Conservation (phyloP, 2,888 invertebrate species). For the Druceiella hillmani region DNA sequence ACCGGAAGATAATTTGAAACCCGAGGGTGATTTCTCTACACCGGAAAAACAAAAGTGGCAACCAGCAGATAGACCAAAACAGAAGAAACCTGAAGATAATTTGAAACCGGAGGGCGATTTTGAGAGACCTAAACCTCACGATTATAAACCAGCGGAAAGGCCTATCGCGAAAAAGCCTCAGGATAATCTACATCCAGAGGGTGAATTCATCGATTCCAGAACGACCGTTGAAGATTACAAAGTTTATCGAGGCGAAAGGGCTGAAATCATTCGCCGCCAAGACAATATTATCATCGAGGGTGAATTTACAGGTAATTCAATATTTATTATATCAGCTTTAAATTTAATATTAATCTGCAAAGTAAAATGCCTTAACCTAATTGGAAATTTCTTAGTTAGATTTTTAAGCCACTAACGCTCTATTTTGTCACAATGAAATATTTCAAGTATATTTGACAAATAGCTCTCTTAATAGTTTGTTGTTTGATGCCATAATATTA, state of each 20-base stretch:
- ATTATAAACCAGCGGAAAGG: slow-evolving; percentile 41
- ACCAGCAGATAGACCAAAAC: slow-evolving; percentile 38
- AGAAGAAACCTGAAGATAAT: slow-evolving; percentile 47
- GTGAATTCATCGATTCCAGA: slow-evolving; percentile 52
- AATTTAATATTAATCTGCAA: too few species aligned
- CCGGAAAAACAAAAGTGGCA: slow-evolving; percentile 42
- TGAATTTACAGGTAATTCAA: slow-evolving; percentile 56
- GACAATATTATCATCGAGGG: slow-evolving; percentile 63
- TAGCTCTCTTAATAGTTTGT: too few species aligned
- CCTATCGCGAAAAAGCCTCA: slow-evolving; percentile 34
- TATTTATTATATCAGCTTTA: too few species aligned
- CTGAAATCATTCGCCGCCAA: slow-evolving; percentile 56
- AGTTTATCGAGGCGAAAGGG: slow-evolving; percentile 57
- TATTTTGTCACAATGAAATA: too few species aligned
- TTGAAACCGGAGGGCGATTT: slow-evolving; percentile 52
- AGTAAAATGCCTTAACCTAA: too few species aligned
- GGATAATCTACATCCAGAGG: slow-evolving; percentile 47
- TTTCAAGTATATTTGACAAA: too few species aligned
- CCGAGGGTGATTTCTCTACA: slow-evolving; percentile 40
- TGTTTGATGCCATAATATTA: too few species aligned
- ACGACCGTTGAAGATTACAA: slow-evolving; percentile 53
- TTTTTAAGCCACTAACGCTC: too few species aligned
- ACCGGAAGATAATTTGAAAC: slow-evolving; percentile 41
- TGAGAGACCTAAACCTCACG: slow-evolving; percentile 33
- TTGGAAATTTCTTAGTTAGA: too few species aligned